Conservation (phyloP, 2,113 vertebrate species). For the Microcebus ravelobensis region DNA sequence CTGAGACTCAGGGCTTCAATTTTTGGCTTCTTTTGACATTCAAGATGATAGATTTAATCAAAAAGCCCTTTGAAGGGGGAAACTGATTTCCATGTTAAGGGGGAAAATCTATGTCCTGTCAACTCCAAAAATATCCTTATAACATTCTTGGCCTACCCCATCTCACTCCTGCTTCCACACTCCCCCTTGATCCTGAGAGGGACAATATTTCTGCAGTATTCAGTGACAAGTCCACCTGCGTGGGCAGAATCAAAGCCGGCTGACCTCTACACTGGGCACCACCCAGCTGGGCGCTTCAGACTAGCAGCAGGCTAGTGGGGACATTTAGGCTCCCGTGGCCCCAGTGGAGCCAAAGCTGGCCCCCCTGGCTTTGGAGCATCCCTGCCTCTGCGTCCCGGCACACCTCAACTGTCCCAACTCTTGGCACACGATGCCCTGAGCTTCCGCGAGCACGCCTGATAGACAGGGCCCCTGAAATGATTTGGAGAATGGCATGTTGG, state of each 20-base stretch:
- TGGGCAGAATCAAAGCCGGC: background rate
- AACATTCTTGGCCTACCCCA: background rate
- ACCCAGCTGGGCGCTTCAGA: too few relatives aligned
- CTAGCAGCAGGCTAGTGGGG: too few relatives aligned
- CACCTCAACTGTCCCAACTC: background rate
- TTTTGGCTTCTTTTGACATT: background rate
- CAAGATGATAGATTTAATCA: background rate
- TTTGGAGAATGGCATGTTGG: background rate
- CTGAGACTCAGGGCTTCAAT: background rate
- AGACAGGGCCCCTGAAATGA: background rate
- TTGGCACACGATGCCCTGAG: background rate
- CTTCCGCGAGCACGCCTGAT: accelerated
- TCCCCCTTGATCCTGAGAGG: background rate
- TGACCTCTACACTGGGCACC: background rate
- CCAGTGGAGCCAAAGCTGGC: background rate
- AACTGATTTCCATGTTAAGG: background rate
- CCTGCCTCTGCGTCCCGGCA: background rate
- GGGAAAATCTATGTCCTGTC: background rate
- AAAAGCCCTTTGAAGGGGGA: background rate
- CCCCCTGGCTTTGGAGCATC: background rate
- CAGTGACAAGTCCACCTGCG: background rate
- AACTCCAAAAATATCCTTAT: background rate
- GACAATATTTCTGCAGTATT: background rate
- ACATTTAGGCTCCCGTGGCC: background rate
- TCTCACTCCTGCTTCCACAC: background rate